Percentiles rank a stretch among this genome's conserved stretches.
These are phyloP conservation scores for Tichodroma muraria DNA, from an alignment of 2,113 vertebrate genomes.

Conservation along the genomic window DNA sequence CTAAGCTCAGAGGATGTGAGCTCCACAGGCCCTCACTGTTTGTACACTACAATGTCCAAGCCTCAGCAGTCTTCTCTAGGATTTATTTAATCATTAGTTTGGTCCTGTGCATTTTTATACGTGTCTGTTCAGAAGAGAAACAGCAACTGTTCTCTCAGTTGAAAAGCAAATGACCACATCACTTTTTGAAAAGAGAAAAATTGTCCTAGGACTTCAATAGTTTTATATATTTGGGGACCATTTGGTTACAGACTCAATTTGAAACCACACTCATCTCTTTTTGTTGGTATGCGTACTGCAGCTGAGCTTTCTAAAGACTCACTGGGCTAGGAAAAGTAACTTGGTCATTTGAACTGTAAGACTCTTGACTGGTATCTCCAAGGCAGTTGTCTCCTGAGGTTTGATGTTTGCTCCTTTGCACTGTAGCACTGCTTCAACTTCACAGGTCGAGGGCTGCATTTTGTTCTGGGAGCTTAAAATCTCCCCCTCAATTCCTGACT, in stretches of 20 bases:
- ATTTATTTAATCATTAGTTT: not conserved
- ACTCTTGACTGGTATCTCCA: not conserved
- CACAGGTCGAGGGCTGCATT: not conserved
- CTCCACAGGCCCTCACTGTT: not conserved
- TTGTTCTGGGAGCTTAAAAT: not conserved
- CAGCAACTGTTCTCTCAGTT: slow-evolving; percentile 38
- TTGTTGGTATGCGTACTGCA: not conserved
- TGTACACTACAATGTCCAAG: not conserved
- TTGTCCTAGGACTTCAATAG: not conserved
- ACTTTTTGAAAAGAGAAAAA: not conserved
- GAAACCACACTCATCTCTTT: not conserved
- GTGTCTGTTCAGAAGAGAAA: not conserved
- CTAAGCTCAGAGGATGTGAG: not conserved
- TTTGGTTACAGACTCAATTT: not conserved
- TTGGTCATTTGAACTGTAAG: slow-evolving; percentile 52
- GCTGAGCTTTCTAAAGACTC: not conserved
- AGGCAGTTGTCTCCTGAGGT: slow-evolving; percentile 21
- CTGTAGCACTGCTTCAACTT: not conserved
- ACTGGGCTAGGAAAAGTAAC: not conserved
- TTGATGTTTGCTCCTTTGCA: not conserved
- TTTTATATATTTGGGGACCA: not conserved
- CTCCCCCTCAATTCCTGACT: not conserved
- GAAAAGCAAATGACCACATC: slow-evolving; percentile 47
- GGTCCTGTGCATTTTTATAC: not conserved
- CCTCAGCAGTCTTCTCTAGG: not conserved